Evolutionary conservation across 2,888 invertebrate genomes (phyloP), one percentile per base, ranked within the genome.

Genomic region (Oeneis ivallda): DNA sequence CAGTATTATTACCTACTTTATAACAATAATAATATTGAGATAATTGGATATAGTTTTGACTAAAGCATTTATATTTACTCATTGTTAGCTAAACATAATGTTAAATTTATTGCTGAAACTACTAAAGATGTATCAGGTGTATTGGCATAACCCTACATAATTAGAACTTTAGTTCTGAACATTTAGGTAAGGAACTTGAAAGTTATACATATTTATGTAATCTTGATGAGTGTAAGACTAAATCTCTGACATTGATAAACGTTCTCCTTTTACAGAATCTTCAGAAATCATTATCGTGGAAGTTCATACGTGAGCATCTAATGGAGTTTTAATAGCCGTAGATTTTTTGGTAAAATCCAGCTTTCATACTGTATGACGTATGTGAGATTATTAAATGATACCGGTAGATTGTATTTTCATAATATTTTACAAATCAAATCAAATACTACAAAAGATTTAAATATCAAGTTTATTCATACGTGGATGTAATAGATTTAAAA

Each of bases 321-420:
- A 56, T 56, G 56, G 56, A 56, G 19, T 56, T 56, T 56, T 56
- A 41, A 56, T 41, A 56, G 56, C 56, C 11, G 41, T 56, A 41
- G 41, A 19, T 56, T 41, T 10, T 41, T 56, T 56, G 37, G 39
- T 17, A 54, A 53, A 53, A 53, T 53, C 32, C 37, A 26, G 49
- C 49, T 47, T 45, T 8, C 15, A 17, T 47, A 15, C n/a, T n/a
- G n/a, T n/a, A n/a, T n/a, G n/a, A n/a, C n/a, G n/a, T n/a, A n/a
- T n/a, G n/a, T n/a, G n/a, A n/a, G n/a, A n/a, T n/a, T 47, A 17
- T 15, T 47, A 17, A 47, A 17, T 47, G 47, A 47, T 17, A 47
- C 9, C 17, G 9, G 15, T 47, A 9, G 47, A 11, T 41, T 9
- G 17, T n/a, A 32, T 45, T 6, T 45, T 45, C 45, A 45, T 6